Conservation (phyloP, 2,113 vertebrate genomes). For the Lamprologus lemairii region DNA sequence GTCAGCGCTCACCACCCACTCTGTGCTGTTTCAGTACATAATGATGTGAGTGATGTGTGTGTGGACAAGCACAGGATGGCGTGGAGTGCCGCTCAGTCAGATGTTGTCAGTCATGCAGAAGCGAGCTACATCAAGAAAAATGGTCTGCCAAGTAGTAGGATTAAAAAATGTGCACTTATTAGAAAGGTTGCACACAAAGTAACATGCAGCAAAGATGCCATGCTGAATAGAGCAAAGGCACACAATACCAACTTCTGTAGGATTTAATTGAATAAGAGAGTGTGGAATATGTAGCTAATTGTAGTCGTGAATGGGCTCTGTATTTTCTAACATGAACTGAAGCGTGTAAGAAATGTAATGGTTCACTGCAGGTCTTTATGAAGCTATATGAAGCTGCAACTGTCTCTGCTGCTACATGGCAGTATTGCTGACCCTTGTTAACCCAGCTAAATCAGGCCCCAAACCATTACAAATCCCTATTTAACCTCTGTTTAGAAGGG, state of each 20-base stretch:
- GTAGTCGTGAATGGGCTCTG: background rate
- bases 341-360: background rate
- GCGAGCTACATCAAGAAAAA: background rate
- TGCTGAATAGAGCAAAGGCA: background rate
- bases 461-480: background rate
- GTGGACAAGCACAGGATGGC: constrained; percentile 5
- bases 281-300: background rate
- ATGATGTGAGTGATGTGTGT: constrained; percentile 39
- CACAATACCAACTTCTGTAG: background rate
- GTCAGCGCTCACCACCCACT: constrained; percentile 31
- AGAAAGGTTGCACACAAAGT: background rate
- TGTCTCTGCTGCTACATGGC: background rate
- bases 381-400: background rate
- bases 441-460: background rate
- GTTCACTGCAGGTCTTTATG: background rate
- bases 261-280: background rate
- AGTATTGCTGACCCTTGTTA: background rate
- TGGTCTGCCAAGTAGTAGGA: background rate
- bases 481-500: background rate
- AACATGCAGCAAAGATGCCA: background rate
- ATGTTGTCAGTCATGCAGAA: constrained; percentile 17
- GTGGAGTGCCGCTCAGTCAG: constrained; percentile 1
- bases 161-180: background rate
- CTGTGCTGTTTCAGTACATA: constrained; percentile 17
- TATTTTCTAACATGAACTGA: background rate